These are phyloP conservation scores for Biston betularia DNA, from an alignment of 2,888 invertebrate species.

Conservation along the genomic window DNA sequence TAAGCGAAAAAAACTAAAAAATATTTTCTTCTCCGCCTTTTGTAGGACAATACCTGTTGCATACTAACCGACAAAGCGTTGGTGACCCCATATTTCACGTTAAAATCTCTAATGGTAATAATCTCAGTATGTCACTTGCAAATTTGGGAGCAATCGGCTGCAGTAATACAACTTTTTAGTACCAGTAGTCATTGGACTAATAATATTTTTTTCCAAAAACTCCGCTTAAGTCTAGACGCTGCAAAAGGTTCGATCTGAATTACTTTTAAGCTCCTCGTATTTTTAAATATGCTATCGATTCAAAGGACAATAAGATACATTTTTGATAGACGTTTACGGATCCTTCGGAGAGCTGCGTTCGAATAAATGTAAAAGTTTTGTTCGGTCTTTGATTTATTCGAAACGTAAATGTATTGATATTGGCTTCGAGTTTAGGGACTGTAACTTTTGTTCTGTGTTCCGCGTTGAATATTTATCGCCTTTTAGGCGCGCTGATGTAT, in stretches of 20 bases:
- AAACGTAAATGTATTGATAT: slow-evolving; percentile 44
- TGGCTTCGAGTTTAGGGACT: slow-evolving; percentile 29
- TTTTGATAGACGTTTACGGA: slow-evolving; percentile 12
- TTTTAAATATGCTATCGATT: slow-evolving; percentile 10
- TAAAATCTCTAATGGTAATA: too few species aligned
- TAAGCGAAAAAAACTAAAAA: too few species aligned
- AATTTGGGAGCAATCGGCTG: too few species aligned
- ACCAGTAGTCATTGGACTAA: too few species aligned
- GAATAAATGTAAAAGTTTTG: slow-evolving; percentile 35
- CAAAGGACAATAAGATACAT: slow-evolving; percentile 17
- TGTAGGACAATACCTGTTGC: too few species aligned
- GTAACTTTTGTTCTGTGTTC: slow-evolving; percentile 27
- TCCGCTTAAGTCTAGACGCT: slow-evolving; percentile 10
- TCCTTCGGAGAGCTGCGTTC: slow-evolving; percentile 2
- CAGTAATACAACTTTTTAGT: too few species aligned
- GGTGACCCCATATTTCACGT: too few species aligned
- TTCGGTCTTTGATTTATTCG: slow-evolving; percentile 41
- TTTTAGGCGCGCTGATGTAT: slow-evolving; percentile 8
- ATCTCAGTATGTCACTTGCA: too few species aligned
- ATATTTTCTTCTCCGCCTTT: too few species aligned
- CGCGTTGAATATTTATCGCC: slow-evolving; percentile 23
- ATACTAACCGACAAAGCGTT: too few species aligned
- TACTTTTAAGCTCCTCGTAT: slow-evolving; percentile 8
- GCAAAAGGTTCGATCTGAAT: slow-evolving; percentile 9
- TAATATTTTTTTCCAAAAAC: background rate